Base-by-base conservation (phyloP, 1,140 invertebrate species). In the Stegodyphus dumicola region DNA sequence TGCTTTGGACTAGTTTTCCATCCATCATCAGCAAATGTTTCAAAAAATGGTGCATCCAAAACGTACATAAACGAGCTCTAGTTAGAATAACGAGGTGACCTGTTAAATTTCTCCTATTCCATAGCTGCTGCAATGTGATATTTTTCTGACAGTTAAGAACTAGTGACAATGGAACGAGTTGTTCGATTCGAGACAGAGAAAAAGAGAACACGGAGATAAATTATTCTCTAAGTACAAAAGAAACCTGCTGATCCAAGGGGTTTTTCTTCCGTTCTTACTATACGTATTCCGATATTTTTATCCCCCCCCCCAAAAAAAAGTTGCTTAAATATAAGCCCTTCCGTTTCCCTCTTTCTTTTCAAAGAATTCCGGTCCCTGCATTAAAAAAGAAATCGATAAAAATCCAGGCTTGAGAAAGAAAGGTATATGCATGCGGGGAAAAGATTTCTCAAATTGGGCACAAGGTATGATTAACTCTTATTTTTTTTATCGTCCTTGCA, bases 371-470 rank as follows among this genome's bases (percentile, higher is more conserved):
- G 54, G 6, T 48, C 13, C 13, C 0, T 75, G 18, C 33, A 60
- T 33, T n/a, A 71, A 48, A 56, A 75, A 75, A 56, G 53, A 75
- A 75, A 75, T 75, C 73, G 54, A 75, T 75, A 75, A 75, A 56
- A 48, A 3, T 51, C 6, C 54, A 56, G 48, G 54, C 17, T 56
- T 64, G 54, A 13, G 73, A 33, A 33, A 33, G 33, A 60, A 75
- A 75, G 18, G 73, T 75, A 75, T 75, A 75, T 75, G 73, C 73
- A 75, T 48, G 60, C 9, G 18, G 53, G 52, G 52, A 54, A 54
- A 75, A 75, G 60, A 75, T 52, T 75, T 54, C 53, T 75, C 73
- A 75, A 75, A 75, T 75, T 75, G 73, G 73, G 54, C 73, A 33
- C 54, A 48, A 60, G 73, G n/a, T 13, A 18, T 75, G 73, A 75